Base-by-base conservation (phyloP, 2,888 invertebrate genomes). In the Microctonus aethiopoides region DNA sequence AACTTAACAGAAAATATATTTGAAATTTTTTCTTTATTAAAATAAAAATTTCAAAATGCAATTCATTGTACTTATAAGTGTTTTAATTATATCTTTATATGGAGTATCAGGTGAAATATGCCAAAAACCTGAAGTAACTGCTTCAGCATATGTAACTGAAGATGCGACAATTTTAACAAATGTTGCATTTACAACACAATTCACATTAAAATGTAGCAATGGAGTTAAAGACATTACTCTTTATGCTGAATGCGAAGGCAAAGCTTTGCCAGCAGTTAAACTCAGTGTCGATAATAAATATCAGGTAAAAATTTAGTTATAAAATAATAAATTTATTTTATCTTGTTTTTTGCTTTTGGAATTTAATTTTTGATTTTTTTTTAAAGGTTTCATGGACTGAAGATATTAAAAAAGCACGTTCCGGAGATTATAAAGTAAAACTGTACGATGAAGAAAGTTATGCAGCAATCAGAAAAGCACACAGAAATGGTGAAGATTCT, bases 361-460 rank as follows among this genome's bases (percentile, higher is more conserved):
- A 22, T 52, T 52, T 24, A 34, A 32, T 39, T 24, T 39, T 68
- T 52, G 11, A 90, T 76, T 73, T 64, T 61, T 61, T 63, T 54
- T 64, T 66, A 0, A 84, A 97, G 94, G 93, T 98, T 26, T 98
- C 98, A 77, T 97, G 97, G 95, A 94, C 94, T 10, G 95, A 96
- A 83, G 97, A 97, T 74, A 91, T 93, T 29, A 91, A 93, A 60
- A 92, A 93, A 78, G 93, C 96, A 0, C 91, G 92, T 67, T 92
- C 95, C 59, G 97, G 97, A 32, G 91, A 92, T 60, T 93, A 95
- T 78, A 90, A 90, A 70, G 90, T 98, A 61, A 92, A 93, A 73
- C 88, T 99, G 22, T 93, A 94, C 80, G 97, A 98, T 79, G 98
- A 98, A 88, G 98, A 98, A 83, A 95, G 96, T 71, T 97, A 94